Conservation (phyloP, 1,140 invertebrate genomes). For the Linepithema humile region DNA sequence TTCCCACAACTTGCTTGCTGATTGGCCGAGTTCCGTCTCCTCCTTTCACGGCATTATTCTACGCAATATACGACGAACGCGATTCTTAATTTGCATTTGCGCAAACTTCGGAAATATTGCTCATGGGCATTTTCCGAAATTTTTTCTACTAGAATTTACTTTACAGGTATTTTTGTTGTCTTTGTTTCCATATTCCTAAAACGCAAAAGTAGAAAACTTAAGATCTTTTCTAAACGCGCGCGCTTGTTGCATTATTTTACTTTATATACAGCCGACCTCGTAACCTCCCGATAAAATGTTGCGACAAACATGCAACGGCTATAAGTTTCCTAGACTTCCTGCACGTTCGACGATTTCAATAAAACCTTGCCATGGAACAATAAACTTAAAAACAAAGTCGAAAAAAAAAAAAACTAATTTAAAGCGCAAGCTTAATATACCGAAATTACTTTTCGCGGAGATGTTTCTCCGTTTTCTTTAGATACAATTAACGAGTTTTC, state of each 20-base stretch:
- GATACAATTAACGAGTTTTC: conserved; percentile 25
- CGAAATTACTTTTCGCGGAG: conserved; percentile 9
- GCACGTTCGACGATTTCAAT: conserved; percentile 20
- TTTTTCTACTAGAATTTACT: not conserved
- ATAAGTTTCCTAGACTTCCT: conserved; percentile 25
- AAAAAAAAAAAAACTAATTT: conserved; percentile 9
- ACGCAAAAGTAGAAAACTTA: not conserved
- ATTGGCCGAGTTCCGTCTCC: conserved; percentile 24
- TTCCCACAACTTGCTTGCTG: conserved; percentile 9
- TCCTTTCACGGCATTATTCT: conserved; percentile 40
- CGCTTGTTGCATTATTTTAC: conserved; percentile 20
- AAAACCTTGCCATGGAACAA: conserved; percentile 29
- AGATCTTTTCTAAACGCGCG: not conserved
- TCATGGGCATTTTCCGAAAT: not conserved
- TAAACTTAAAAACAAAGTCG: conserved; percentile 5
- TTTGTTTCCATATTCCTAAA: not conserved
- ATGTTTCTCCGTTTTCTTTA: not conserved
- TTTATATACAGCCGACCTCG: not conserved
- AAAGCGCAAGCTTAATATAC: conserved; percentile 22
- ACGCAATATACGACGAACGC: not conserved
- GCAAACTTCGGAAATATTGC: not conserved
- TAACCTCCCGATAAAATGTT: too few species aligned
- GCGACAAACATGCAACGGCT: conserved; percentile 14
- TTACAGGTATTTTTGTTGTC: not conserved
- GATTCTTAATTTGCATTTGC: not conserved